phyloP scores from a whole-genome alignment of 2,797 vertebrate species.

The Delichon dasypus region DNA sequence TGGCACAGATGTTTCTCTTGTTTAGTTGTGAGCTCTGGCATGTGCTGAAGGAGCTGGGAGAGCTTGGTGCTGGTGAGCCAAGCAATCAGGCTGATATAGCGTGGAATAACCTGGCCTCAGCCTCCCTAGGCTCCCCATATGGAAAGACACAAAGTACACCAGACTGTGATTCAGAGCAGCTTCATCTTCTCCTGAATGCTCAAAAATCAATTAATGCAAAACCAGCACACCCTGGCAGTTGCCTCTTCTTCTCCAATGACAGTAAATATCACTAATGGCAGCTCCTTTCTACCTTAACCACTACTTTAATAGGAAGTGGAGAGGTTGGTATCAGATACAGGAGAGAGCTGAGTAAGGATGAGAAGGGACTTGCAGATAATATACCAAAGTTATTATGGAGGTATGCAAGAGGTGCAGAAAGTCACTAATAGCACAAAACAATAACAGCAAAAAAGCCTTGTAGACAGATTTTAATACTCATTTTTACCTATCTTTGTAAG shows the following conservation, averaged over 20 bases:
- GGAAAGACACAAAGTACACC: not conserved
- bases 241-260: not conserved
- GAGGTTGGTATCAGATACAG: not conserved
- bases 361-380: not conserved
- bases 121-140: not conserved
- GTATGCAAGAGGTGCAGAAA: not conserved
- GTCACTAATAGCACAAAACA: not conserved
- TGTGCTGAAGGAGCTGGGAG: not conserved
- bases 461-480: not conserved
- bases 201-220: not conserved
- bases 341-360: not conserved
- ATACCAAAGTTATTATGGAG: not conserved
- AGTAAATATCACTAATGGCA: not conserved
- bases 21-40: not conserved
- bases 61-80: not conserved
- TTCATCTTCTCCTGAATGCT: not conserved
- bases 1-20: not conserved
- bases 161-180: not conserved
- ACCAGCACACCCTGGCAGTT: not conserved
- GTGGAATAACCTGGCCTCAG: not conserved
- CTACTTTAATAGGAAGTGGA: not conserved
- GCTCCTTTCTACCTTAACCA: not conserved
- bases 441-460: not conserved
- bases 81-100: not conserved
- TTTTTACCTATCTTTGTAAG: not conserved